Percentiles rank a stretch among this genome's conserved stretches.
These are phyloP conservation scores for Strigops habroptila DNA, from an alignment of 2,113 vertebrate genomes.

Conservation along the genomic window DNA sequence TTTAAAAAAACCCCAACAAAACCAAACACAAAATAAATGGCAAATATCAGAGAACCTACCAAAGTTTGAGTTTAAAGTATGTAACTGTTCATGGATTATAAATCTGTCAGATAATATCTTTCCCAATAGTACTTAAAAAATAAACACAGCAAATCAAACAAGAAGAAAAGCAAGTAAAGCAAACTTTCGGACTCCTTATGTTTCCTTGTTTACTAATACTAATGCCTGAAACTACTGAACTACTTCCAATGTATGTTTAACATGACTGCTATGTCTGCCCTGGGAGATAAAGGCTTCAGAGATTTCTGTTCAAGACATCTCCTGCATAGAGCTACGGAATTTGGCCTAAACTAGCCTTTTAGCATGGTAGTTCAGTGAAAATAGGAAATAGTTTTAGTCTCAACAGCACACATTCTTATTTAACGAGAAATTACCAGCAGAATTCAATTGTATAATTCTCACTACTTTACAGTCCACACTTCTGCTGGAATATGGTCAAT, in stretches of 20 bases:
- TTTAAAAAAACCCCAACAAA: neutral
- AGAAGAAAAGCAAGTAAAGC: neutral
- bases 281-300: neutral
- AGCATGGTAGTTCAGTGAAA: neutral
- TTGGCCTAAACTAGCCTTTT: neutral
- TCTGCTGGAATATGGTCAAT: neutral
- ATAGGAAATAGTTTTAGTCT: neutral
- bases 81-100: neutral
- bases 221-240: neutral
- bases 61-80: neutral
- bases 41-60: neutral
- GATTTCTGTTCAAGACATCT: neutral
- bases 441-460: neutral
- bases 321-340: neutral
- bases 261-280: neutral
- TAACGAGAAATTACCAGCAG: neutral
- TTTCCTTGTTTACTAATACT: neutral
- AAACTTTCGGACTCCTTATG: neutral
- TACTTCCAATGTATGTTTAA: neutral
- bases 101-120: neutral
- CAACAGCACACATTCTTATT: neutral
- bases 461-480: neutral
- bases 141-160: neutral
- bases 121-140: neutral
- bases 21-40: neutral